Evolutionary conservation across 2,888 invertebrate genomes (phyloP), one percentile per base, ranked within the genome.

Genomic region (Thereva unica): DNA sequence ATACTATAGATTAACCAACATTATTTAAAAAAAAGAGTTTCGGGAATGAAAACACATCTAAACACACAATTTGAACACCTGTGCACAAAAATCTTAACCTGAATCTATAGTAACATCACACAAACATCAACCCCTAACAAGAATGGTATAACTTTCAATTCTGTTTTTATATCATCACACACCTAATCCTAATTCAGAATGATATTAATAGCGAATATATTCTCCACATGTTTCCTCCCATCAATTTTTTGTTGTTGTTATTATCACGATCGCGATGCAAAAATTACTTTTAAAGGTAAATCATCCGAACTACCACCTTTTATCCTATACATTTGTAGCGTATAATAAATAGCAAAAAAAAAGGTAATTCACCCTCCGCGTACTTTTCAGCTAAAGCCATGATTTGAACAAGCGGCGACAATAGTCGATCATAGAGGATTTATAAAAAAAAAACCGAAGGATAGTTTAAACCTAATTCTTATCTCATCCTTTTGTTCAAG

Each of bases 401-500:
- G 34, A 64, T 41, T 44, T 47, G 23, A 23, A 38, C 54, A 40
- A 55, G 23, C 9, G 34, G 45, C 54, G 47, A 64, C 64, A 64
- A 64, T 64, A 38, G 53, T 47, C 45, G 54, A 47, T 54, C 53
- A 23, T 5, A 4, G 10, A 35, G 23, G 23, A 23, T 23, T 23
- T 23, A 23, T 23, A 35, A 37, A 47, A 64, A 52, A 64, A 53
- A 64, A 50, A n/a, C 47, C 55, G 12, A 47, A 54, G 64, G 54
- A 45, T 64, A 64, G 64, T 64, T 64, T 64, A 64, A 64, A 64
- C 54, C 64, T 64, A 55, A 64, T 64, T 64, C 64, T 45, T 44
- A 64, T 54, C 47, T 54, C 64, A 64, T 64, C 47, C 54, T 47
- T 38, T 64, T 64, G 64, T 64, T 47, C 40, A 47, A 64, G 47